Evolutionary conservation across 1,140 invertebrate species (phyloP), one percentile per base, ranked within the genome.

Genomic region (Saxidomus purpurata): DNA sequence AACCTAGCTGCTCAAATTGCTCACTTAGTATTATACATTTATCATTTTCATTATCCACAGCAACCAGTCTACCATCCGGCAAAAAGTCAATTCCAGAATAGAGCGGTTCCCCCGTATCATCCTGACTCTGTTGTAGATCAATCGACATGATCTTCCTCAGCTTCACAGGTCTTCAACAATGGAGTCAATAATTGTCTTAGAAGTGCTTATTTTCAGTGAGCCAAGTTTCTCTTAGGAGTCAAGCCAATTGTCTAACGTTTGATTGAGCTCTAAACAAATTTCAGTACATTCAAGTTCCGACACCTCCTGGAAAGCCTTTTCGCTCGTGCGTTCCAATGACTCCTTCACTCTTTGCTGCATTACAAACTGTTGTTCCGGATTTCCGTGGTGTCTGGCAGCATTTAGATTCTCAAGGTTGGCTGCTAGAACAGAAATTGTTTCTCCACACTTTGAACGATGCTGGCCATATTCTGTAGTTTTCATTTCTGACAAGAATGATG

Each of bases 21-120:
- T 74, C 69, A 74, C 36, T n/a, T 6, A 74, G 34, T 36, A 36
- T 74, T 6, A 74, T 36, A 31, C 25, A 34, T 74, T 74, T 74
- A 6, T 36, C 36, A n/a, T 74, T 74, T 0, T 0, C 15, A 43
- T 74, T 74, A 36, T 59, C 52, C 52, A 59, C 52, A 59, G 19
- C 52, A 22, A 59, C 52, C 19, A 59, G 52, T 59, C 52, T 74
- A 8, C 69, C 28, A 74, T 74, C 69, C 4, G 28, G 69, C n/a
- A 74, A 74, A 17, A 36, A 74, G 34, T 74, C 69, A 28, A 74
- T 31, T 36, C 69, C 69, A 31, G 25, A 25, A 28, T 40, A 43
- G 0, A 36, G n/a, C 34, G 69, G 69, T 74, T 74, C 69, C 22
- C 36, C 28, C 6, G 22, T 43, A 74, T 74, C 28, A 36, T 74